phyloP scores from a whole-genome alignment of 2,113 vertebrate genomes.

The Potamarius usumacintae region DNA sequence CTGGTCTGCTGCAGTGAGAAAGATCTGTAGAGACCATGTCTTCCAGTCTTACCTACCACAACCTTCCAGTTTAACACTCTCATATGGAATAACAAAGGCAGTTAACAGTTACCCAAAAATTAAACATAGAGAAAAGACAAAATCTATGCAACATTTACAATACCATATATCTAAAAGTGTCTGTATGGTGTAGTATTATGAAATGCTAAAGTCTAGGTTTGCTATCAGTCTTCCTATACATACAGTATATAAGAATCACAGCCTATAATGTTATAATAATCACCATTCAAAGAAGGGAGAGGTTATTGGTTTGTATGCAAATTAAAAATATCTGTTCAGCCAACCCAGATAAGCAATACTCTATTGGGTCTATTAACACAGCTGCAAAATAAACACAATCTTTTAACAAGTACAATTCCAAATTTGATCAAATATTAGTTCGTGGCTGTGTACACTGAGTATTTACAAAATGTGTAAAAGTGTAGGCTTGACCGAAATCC shows the following conservation, averaged over 20 bases:
- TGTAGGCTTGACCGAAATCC: not conserved
- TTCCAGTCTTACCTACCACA: constrained; percentile 18
- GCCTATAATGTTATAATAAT: not conserved
- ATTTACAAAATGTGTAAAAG: not conserved
- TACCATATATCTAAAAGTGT: not conserved
- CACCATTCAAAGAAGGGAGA: not conserved
- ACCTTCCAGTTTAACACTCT: constrained; percentile 40
- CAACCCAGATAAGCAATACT: not conserved
- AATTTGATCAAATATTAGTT: not conserved
- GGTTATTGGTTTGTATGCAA: constrained; percentile 17
- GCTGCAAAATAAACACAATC: constrained; percentile 20
- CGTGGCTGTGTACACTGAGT: not conserved
- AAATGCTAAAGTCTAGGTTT: not conserved
- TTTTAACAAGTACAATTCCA: not conserved
- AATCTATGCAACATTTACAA: not conserved
- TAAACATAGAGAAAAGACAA: not conserved
- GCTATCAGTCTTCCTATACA: not conserved
- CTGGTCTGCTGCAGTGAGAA: constrained; percentile 43
- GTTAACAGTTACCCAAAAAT: constrained; percentile 8
- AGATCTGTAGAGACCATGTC: constrained; percentile 36
- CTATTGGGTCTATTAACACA: constrained; percentile 3
- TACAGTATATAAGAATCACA: not conserved
- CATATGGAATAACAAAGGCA: constrained; percentile 27
- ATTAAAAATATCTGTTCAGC: not conserved
- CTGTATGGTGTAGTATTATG: not conserved